phyloP scores from a whole-genome alignment of 2,113 vertebrate species.

The Elachura formosa region DNA sequence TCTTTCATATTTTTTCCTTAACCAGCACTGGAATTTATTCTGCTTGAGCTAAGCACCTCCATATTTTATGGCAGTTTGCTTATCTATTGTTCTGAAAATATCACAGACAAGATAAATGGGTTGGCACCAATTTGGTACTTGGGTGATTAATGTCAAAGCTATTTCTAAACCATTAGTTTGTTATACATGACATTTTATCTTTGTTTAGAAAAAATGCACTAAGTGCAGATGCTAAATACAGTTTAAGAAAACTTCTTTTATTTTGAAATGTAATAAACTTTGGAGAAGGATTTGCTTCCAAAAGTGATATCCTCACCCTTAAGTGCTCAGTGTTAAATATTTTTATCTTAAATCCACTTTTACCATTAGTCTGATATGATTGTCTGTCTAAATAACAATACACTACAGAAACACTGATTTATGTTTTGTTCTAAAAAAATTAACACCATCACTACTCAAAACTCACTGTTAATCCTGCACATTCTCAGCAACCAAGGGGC shows the following conservation, averaged over 20 bases:
- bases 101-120: background rate
- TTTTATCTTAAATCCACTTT: background rate
- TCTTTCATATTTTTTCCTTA: conserved; percentile 17
- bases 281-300: background rate
- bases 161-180: conserved; percentile 5
- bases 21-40: background rate
- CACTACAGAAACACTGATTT: background rate
- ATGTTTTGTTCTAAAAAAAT: background rate
- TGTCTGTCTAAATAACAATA: background rate
- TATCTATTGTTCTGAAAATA: background rate
- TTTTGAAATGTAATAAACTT: background rate
- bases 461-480: fast-evolving
- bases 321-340: background rate
- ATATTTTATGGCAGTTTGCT: background rate
- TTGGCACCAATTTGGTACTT: background rate
- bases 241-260: background rate
- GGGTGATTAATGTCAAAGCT: conserved; percentile 12
- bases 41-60: background rate
- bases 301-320: background rate
- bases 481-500: background rate
- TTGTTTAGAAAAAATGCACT: background rate
- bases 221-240: background rate
- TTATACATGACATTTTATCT: background rate
- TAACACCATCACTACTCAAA: background rate
- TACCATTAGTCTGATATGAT: background rate